Evolutionary conservation across 1,140 invertebrate genomes (phyloP).

Genomic region (Anastrepha ludens): DNA sequence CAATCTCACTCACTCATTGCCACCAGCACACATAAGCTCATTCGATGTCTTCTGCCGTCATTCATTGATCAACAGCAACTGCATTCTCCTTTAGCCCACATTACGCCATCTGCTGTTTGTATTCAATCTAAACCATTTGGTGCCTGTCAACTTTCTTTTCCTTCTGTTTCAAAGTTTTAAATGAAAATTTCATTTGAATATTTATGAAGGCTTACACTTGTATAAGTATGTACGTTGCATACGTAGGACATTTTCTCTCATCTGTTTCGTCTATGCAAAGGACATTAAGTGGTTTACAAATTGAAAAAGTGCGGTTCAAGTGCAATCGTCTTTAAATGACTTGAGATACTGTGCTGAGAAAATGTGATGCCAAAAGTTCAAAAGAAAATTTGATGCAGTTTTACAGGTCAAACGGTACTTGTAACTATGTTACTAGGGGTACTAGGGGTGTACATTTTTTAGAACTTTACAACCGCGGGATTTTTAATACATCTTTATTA

Average conservation of each 20-base stretch:
- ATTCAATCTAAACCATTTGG: constrained; percentile 49
- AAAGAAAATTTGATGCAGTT: too few relatives aligned
- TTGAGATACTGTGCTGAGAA: not conserved
- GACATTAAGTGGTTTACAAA: constrained; percentile 39
- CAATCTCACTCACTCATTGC: not conserved
- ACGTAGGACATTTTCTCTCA: not conserved
- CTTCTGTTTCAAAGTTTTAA: constrained; percentile 34
- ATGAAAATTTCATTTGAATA: constrained; percentile 53
- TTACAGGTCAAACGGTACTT: too few relatives aligned
- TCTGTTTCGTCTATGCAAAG: constrained; percentile 6
- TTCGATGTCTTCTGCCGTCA: not conserved
- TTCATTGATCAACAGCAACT: not conserved
- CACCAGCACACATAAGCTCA: not conserved
- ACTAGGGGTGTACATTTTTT: too few relatives aligned
- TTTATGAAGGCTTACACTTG: constrained; percentile 36
- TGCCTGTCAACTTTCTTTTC: constrained; percentile 42
- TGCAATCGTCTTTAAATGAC: not conserved
- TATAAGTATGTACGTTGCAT: not conserved
- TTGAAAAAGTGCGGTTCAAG: constrained; percentile 46
- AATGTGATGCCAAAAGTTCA: not conserved
- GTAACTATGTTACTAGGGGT: too few relatives aligned
- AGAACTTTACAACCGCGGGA: too few relatives aligned
- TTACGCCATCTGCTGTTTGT: constrained; percentile 38
- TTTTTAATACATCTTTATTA: too few relatives aligned
- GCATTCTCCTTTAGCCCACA: not conserved